Evolutionary conservation across 1,140 invertebrate genomes (phyloP).

Genomic region (Brachionus manjavacas): DNA sequence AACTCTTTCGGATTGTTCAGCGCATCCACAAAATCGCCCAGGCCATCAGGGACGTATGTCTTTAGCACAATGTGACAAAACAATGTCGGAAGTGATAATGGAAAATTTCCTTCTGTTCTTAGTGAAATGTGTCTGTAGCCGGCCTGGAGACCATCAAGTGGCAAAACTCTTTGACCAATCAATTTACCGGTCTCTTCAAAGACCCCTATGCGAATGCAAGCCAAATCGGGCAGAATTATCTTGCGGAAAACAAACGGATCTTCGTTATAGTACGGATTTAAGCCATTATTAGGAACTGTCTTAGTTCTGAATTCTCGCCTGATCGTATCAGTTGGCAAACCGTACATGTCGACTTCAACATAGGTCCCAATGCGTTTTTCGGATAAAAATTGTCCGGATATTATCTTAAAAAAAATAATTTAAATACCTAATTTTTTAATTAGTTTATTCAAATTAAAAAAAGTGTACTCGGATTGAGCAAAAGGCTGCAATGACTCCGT

Average conservation of each 20-base stretch:
- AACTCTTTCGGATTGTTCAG: constrained; percentile 89
- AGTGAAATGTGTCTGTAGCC: constrained; percentile 94
- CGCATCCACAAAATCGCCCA: constrained; percentile 96
- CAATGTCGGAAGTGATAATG: constrained; percentile 93
- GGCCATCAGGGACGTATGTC: constrained; percentile 98
- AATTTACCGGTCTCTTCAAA: constrained; percentile 97
- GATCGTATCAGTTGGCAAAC: constrained; percentile 95
- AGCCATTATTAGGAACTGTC: constrained; percentile 88
- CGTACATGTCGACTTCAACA: constrained; percentile 99
- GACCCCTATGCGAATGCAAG: constrained; percentile 91
- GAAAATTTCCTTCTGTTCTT: constrained; percentile 95
- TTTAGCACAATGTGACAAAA: constrained; percentile 99
- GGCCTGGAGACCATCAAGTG: constrained; percentile 90
- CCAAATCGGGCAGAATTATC: constrained; percentile 92
- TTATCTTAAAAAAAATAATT: constrained; percentile 70
- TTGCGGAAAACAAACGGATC: constrained; percentile 96
- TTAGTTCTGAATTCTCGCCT: constrained; percentile 93
- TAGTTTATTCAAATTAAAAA: not conserved
- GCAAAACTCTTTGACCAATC: constrained; percentile 91
- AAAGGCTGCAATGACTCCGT: constrained; percentile 97
- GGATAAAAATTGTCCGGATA: constrained; percentile 97
- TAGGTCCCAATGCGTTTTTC: constrained; percentile 98
- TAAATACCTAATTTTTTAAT: not conserved
- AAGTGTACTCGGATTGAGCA: constrained; percentile 81
- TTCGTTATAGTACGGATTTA: constrained; percentile 94